A percentile compares a stretch with the other conserved stretches of the same genome.
Conservation (phyloP, 2,797 vertebrate genomes). For the Apogon talboti region DNA sequence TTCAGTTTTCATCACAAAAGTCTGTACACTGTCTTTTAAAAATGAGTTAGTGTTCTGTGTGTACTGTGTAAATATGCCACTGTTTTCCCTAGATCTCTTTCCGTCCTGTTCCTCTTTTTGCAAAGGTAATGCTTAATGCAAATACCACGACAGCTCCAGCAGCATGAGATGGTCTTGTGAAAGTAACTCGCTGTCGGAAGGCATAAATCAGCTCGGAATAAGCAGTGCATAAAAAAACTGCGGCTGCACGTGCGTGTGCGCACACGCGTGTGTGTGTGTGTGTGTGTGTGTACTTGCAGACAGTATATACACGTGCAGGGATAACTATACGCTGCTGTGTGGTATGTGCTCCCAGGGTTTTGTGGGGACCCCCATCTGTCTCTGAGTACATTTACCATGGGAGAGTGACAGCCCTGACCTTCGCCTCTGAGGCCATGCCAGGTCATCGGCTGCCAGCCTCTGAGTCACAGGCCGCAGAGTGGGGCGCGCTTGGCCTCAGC, state of each 20-base stretch:
- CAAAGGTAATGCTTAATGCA: slow-evolving; percentile 18
- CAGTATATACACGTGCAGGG: slow-evolving; percentile 1
- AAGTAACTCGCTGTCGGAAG: slow-evolving; percentile 11
- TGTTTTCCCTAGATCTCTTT: background rate
- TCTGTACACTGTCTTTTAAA: slow-evolving; percentile 35
- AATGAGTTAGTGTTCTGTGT: slow-evolving; percentile 38
- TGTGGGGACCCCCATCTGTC: slow-evolving; percentile 20
- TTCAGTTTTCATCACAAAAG: slow-evolving; percentile 44
- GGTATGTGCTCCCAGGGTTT: slow-evolving; percentile 11
- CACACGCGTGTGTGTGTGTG: no score
- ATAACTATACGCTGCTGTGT: no score
- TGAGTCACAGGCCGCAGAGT: slow-evolving; percentile 35
- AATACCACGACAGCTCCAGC: slow-evolving; percentile 10
- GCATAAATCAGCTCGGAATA: slow-evolving; percentile 16
- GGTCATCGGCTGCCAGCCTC: slow-evolving; percentile 52
- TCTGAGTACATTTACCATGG: slow-evolving; percentile 44
- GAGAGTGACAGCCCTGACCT: slow-evolving; percentile 59
- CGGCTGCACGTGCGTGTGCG: background rate
- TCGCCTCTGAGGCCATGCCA: slow-evolving; percentile 58
- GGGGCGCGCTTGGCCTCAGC: slow-evolving; percentile 18
- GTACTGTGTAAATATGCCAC: slow-evolving; percentile 19
- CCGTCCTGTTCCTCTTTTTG: background rate
- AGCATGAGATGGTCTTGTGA: slow-evolving; percentile 7
- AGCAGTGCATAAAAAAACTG: slow-evolving; percentile 14
- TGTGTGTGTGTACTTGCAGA: slow-evolving; percentile 3